Base-by-base conservation (phyloP, 2,113 vertebrate genomes). In the Syngnathus scovelli region DNA sequence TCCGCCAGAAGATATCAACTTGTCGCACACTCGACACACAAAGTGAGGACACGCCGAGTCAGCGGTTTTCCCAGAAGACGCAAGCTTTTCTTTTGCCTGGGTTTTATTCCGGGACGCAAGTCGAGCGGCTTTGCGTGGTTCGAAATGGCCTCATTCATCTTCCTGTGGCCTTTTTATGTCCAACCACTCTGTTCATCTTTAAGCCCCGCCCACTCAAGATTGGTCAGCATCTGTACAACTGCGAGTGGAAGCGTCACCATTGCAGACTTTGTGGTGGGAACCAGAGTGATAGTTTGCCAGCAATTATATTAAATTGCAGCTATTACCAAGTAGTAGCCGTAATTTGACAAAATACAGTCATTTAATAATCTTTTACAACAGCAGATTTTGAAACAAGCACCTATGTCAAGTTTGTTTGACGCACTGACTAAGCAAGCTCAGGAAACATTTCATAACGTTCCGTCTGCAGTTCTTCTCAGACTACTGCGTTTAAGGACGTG, bases 1-100 rank as follows among this genome's bases (percentile, higher is more conserved):
- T 82, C 59, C 81, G 76, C 85, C 86, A 72, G 56, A 66, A 44
- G 68, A 61, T 83, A 83, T 76, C 83, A 83, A 69, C 71, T 81
- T 83, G 41, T 44, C n/a, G n/a, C 60, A 43, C 12, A 4, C 60
- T 23, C 41, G 39, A 43, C 60, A 23, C 39, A 41, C 61, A 62
- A 62, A 41, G 61, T 62, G 61, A 62, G 39, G 61, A 62, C 21
- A 4, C 21, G n/a, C 61, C 41, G 21, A 44, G 61, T 62, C 61
- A 62, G 41, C 41, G 39, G 21, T 44, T 62, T 60, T 44, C 61
- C 61, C 61, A 62, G 6, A 44, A 21, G 59, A 62, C 39, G 12
- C 2, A 62, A 21, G n/a, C 19, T 41, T 41, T n/a, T 13, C 19
- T 33, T 13, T 21, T 2, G 6, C 19, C n/a, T 44, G 15, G 61